Base-by-base conservation (phyloP, 2,113 vertebrate species). In the Menidia beryllina region DNA sequence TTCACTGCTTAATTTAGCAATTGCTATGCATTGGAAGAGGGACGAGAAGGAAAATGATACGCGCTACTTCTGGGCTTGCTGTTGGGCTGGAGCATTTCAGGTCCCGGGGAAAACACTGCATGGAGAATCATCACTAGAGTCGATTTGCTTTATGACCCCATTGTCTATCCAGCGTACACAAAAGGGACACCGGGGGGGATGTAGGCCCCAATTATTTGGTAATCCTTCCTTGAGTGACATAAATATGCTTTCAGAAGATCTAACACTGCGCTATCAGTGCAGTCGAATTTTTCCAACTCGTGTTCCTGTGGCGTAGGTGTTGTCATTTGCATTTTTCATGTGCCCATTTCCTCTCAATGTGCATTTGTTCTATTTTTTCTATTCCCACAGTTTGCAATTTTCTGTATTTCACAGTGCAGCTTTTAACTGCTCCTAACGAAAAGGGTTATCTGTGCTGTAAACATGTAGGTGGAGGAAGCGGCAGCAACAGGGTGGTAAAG, bases 1-100 rank as follows among this genome's bases (percentile, higher is more conserved):
- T 53, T 73, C 69, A 39, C 43, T 72, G 87, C 79, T 77, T 90
- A 83, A 90, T 88, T 89, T 86, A 86, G 74, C 75, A 60, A 54
- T 88, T 78, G 49, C 45, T 54, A 43, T 49, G 55, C 56, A 59
- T 51, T n/a, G 67, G 58, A 65, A 65, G 63, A 66, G 34, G 50
- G 12, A 75, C 71, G 60, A 64, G 49, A 30, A 20, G 34, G 52
- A 19, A n/a, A 30, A 54, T 30, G 52, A 54, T 54, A 30, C n/a
- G 17, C 3, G 13, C 41, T 45, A 5, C 15, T 19, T 45, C 26
- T 17, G 13, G 24, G 5, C 23, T 20, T 52, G 13, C 23, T 17
- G 12, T 17, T 56, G 11, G 2, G 9, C 14, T 57, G 23, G 5
- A 21, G 41, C 14, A 25, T 30, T 60, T 19, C 2, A 45, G 24